phyloP scores from a whole-genome alignment of 2,113 vertebrate species.

The Trogon melanurus region DNA sequence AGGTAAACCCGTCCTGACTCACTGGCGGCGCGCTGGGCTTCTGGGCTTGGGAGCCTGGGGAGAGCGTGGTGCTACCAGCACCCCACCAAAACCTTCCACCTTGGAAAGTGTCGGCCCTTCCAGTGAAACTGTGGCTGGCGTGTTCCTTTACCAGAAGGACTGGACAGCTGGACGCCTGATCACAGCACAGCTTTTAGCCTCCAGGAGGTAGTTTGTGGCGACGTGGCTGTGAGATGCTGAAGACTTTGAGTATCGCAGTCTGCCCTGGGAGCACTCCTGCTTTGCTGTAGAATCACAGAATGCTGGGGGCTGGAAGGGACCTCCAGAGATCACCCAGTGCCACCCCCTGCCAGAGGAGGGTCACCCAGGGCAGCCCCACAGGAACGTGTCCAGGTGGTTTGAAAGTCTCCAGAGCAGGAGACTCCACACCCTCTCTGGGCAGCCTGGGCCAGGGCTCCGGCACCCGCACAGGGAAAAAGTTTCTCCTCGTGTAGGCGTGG shows the following conservation, averaged over 20 bases:
- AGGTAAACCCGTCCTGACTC: too few species aligned
- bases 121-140: background rate
- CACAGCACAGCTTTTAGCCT: background rate
- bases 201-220: background rate
- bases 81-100: background rate
- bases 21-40: background rate
- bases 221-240: background rate
- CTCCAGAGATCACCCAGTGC: too few species aligned
- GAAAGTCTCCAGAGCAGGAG: too few species aligned
- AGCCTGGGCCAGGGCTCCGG: too few species aligned
- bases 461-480: too few species aligned
- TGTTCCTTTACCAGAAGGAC: background rate
- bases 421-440: too few species aligned
- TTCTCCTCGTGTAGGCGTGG: background rate
- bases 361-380: too few species aligned
- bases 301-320: too few species aligned
- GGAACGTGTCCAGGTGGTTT: too few species aligned
- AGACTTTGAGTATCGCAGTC: background rate
- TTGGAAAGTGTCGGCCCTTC: background rate
- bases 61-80: background rate
- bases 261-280: background rate
- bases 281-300: background rate
- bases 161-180: background rate
- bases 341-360: too few species aligned
- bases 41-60: background rate